Percentiles rank a stretch among this genome's conserved stretches.
These are phyloP conservation scores for Malurus cyaneus DNA, from an alignment of 2,113 vertebrate species.

Conservation along the genomic window DNA sequence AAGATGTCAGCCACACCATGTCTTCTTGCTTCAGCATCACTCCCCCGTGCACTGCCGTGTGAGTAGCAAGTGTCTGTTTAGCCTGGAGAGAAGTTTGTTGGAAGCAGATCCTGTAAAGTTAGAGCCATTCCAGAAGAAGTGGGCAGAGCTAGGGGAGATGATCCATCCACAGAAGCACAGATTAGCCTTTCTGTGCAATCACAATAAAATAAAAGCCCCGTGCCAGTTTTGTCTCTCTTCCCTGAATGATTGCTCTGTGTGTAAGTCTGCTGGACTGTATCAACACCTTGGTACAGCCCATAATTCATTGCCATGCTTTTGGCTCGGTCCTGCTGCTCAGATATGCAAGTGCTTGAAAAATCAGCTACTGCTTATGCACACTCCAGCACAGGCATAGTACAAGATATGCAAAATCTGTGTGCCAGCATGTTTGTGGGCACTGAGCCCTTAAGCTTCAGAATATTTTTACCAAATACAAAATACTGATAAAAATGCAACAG, in stretches of 20 bases:
- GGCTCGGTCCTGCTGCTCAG: not conserved
- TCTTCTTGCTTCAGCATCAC: slow-evolving; percentile 69
- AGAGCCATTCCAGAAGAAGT: slow-evolving; percentile 5
- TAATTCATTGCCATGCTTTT: not conserved
- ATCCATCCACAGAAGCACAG: slow-evolving; percentile 22
- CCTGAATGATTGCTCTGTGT: not conserved
- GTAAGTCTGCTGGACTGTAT: not conserved
- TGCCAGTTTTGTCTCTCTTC: not conserved
- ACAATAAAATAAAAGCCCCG: not conserved
- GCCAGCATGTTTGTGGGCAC: slow-evolving; percentile 38
- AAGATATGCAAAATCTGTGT: not conserved
- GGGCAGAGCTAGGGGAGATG: not conserved
- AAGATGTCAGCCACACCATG: slow-evolving; percentile 46
- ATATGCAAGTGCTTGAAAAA: slow-evolving; percentile 20
- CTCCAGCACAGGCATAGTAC: not conserved
- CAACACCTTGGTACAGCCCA: not conserved
- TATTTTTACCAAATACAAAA: slow-evolving; percentile 26
- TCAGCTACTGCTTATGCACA: not conserved
- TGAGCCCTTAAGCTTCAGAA: slow-evolving; percentile 54
- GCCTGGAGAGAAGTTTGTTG: slow-evolving; percentile 61
- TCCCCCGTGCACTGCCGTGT: not conserved
- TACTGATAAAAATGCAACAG: slow-evolving; percentile 45
- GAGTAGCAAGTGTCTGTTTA: slow-evolving; percentile 60
- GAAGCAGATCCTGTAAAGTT: slow-evolving; percentile 49
- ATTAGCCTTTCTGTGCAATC: not conserved